Evolutionary conservation across 2,797 vertebrate genomes (phyloP).

Genomic region (Falco rusticolus): DNA sequence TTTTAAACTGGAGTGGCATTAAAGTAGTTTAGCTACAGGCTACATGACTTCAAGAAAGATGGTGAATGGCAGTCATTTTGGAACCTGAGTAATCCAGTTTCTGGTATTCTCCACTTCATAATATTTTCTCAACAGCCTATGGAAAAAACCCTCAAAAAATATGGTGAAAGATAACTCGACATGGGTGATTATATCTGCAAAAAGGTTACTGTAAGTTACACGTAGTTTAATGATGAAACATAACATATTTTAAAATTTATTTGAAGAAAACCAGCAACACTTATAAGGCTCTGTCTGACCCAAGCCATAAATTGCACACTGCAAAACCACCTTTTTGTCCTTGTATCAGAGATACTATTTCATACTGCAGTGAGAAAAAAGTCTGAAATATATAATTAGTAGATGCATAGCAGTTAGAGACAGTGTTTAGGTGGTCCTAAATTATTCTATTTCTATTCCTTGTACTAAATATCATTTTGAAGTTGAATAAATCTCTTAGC

Average conservation of each 20-base stretch:
- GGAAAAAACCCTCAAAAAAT: neutral
- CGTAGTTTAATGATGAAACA: neutral
- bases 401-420: neutral
- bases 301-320: neutral
- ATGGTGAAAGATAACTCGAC: neutral
- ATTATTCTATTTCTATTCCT: neutral
- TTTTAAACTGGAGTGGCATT: neutral
- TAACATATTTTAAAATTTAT: neutral
- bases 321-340: neutral
- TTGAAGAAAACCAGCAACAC: neutral
- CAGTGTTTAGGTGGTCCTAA: neutral
- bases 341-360: neutral
- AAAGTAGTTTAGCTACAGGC: neutral
- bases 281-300: neutral
- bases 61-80: neutral
- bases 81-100: neutral
- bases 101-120: neutral
- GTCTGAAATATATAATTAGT: neutral
- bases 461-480: neutral
- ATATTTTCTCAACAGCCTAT: neutral
- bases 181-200: neutral
- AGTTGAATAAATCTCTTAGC: neutral
- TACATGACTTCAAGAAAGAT: neutral
- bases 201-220: neutral
- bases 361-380: neutral